Evolutionary conservation across 2,113 vertebrate species (phyloP).

Genomic region (Platichthys stellatus): DNA sequence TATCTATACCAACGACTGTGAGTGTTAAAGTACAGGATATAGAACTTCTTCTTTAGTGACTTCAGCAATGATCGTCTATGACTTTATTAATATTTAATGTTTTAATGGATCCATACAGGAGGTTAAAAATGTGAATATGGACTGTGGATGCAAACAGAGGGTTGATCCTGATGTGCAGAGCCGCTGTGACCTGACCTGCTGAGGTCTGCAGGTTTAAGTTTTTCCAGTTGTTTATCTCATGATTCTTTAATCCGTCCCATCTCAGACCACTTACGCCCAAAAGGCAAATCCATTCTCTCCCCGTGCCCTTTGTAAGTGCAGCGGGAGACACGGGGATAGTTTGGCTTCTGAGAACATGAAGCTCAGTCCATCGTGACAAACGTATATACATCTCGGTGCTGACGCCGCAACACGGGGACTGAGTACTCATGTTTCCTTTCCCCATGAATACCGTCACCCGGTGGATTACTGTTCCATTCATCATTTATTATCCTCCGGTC

Average conservation of each 20-base stretch:
- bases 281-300: conserved; percentile 54
- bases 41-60: no score
- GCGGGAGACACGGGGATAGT: conserved; percentile 29
- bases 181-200: conserved; percentile 13
- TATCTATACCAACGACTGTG: no score
- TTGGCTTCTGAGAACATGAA: conserved; percentile 34
- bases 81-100: no score
- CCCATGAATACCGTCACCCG: conserved; percentile 26
- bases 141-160: background rate
- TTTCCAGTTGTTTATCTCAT: conserved; percentile 69
- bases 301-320: conserved; percentile 46
- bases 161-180: background rate
- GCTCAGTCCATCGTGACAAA: conserved; percentile 28
- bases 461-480: conserved; percentile 50
- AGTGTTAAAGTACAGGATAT: no score
- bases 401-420: conserved; percentile 41
- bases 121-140: background rate
- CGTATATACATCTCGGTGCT: conserved; percentile 36
- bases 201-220: conserved; percentile 27
- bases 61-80: no score
- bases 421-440: conserved; percentile 54
- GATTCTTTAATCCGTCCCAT: conserved; percentile 70
- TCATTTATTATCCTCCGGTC: conserved; percentile 52
- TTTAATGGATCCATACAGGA: background rate
- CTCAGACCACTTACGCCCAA: conserved; percentile 73